A percentile compares a stretch with the other conserved stretches of the same genome.
These are phyloP conservation scores for Tethya wilhelma DNA, from an alignment of 37 sponge, comb jelly and placozoan genomes.

Conservation along the genomic window DNA sequence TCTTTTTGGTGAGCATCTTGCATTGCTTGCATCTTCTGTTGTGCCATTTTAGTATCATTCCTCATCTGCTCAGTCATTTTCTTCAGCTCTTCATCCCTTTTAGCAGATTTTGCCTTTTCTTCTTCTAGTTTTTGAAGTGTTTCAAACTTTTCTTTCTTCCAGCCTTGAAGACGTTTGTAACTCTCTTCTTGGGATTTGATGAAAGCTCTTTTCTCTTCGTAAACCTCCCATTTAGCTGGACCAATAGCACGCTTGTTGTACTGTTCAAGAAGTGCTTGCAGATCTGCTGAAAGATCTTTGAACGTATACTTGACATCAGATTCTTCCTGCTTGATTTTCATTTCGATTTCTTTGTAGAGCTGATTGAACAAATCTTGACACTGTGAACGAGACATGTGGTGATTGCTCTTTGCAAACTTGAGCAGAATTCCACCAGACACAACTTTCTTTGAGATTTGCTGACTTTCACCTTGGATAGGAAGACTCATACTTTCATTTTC, in stretches of 20 bases:
- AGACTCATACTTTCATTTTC: not conserved
- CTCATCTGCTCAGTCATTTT: constrained; percentile 11
- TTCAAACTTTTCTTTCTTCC: constrained; percentile 16
- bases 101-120: not conserved
- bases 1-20: constrained; percentile 3
- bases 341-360: constrained; percentile 2
- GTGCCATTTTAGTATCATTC: not conserved
- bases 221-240: constrained; percentile 52
- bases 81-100: not conserved
- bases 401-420: constrained; percentile 6
- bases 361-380: constrained; percentile 18
- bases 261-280: not conserved
- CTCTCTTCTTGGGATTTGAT: not conserved
- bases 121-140: not conserved
- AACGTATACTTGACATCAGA: constrained; percentile 3
- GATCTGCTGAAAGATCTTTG: constrained; percentile 6
- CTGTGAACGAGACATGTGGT: not conserved
- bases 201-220: not conserved
- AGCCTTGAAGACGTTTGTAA: constrained; percentile 1
- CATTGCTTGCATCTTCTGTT: not conserved
- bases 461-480: not conserved
- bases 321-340: not conserved
- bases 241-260: constrained; percentile 29
- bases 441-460: not conserved
- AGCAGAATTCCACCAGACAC: constrained; percentile 22